Percentiles rank a stretch among this genome's conserved stretches.
These are phyloP conservation scores for Caenorhabditis sp. DNA, from an alignment of 2,888 invertebrate species.

Conservation along the genomic window DNA sequence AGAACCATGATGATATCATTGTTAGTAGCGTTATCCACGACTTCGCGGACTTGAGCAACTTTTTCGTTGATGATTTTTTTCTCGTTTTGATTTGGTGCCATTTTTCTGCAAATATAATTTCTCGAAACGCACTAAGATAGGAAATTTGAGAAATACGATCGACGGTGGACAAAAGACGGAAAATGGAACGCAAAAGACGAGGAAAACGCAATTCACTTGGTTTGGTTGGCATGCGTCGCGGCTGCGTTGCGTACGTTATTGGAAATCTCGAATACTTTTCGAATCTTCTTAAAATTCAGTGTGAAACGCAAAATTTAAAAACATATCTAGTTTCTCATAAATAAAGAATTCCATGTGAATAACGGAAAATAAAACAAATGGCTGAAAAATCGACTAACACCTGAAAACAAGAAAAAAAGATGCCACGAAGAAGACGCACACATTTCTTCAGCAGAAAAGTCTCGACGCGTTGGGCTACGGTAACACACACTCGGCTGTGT, in stretches of 20 bases:
- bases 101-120: constrained; percentile 8
- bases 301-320: background rate
- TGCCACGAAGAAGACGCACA: constrained; percentile 41
- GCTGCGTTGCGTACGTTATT: constrained; percentile 31
- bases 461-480: constrained; percentile 35
- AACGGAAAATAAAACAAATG: constrained; percentile 8
- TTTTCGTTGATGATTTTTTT: constrained; percentile 64
- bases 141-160: background rate
- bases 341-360: constrained; percentile 1
- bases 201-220: constrained; percentile 1
- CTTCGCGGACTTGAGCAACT: constrained; percentile 72
- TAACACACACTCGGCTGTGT: constrained; percentile 27
- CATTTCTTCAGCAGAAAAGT: constrained; percentile 15
- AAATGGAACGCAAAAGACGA: constrained; percentile 19
- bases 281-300: background rate
- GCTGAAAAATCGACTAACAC: background rate
- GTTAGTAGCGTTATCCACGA: constrained; percentile 71
- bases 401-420: constrained; percentile 5
- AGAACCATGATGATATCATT: constrained; percentile 73
- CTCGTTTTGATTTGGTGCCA: constrained; percentile 58
- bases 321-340: background rate
- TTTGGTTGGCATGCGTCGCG: constrained; percentile 43
- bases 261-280: background rate
- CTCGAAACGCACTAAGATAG: background rate
- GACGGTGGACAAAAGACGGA: constrained; percentile 8